phyloP scores from a whole-genome alignment of 2,797 vertebrate species.

The Pterois miles region DNA sequence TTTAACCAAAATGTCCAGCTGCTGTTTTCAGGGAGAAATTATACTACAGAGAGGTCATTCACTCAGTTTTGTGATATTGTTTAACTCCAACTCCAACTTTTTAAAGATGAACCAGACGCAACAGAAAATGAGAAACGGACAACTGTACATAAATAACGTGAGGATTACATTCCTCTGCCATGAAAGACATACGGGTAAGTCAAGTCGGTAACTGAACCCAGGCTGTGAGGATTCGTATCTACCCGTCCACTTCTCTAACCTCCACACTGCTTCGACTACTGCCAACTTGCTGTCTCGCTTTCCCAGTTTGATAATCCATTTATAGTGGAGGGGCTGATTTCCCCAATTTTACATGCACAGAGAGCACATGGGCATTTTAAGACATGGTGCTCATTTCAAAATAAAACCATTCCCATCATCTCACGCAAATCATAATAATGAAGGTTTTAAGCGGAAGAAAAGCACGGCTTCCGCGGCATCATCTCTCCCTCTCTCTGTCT shows the following conservation, averaged over 20 bases:
- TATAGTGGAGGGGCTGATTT: neutral
- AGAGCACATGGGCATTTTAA: neutral
- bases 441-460: neutral
- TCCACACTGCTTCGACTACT: neutral
- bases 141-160: too few species aligned
- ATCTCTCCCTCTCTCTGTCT: neutral
- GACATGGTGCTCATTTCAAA: neutral
- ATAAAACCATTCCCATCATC: neutral
- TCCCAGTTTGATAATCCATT: neutral
- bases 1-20: conserved; percentile 6
- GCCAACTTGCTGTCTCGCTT: neutral
- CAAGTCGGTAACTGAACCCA: neutral
- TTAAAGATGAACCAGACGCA: neutral
- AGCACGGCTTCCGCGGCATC: neutral
- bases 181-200: neutral
- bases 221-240: neutral
- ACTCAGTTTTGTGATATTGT: neutral
- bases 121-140: neutral
- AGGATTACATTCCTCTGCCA: neutral
- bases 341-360: neutral
- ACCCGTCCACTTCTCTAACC: neutral
- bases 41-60: neutral
- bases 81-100: neutral
- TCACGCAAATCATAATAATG: neutral
- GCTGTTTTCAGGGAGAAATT: neutral